Evolutionary conservation across 2,888 invertebrate genomes (phyloP).

Genomic region (Pterostichus niger): DNA sequence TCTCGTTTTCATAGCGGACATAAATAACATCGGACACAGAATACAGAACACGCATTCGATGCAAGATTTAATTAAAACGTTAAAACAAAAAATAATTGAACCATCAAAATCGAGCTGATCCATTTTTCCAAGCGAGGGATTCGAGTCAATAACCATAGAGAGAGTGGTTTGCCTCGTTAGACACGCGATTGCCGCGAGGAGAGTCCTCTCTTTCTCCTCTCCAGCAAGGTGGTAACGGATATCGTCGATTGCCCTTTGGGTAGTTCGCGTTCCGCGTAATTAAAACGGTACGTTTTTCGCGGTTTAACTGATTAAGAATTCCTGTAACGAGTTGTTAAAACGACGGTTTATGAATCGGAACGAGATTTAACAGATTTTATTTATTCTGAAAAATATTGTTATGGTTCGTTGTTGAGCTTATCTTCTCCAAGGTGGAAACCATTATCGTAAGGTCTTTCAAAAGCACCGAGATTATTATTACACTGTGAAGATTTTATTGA

Average conservation of each 20-base stretch:
- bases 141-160: constrained; percentile 44
- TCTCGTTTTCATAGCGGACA: background rate
- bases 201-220: background rate
- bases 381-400: no score
- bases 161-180: constrained; percentile 46
- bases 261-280: constrained; percentile 3
- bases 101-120: constrained; percentile 58
- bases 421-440: no score
- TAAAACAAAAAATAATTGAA: constrained; percentile 64
- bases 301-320: background rate
- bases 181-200: constrained; percentile 44
- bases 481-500: no score
- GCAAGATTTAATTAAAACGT: constrained; percentile 60
- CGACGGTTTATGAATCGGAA: constrained; percentile 2
- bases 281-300: constrained; percentile 7
- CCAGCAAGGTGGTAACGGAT: constrained; percentile 5
- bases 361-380: background rate
- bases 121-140: constrained; percentile 47
- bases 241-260: background rate
- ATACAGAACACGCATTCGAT: constrained; percentile 15
- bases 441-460: no score
- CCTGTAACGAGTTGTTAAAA: constrained; percentile 12
- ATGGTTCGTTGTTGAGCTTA: no score
- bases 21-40: background rate
- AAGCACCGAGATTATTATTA: no score